Conservation (phyloP, 2,113 vertebrate species). For the Zapornia atra region DNA sequence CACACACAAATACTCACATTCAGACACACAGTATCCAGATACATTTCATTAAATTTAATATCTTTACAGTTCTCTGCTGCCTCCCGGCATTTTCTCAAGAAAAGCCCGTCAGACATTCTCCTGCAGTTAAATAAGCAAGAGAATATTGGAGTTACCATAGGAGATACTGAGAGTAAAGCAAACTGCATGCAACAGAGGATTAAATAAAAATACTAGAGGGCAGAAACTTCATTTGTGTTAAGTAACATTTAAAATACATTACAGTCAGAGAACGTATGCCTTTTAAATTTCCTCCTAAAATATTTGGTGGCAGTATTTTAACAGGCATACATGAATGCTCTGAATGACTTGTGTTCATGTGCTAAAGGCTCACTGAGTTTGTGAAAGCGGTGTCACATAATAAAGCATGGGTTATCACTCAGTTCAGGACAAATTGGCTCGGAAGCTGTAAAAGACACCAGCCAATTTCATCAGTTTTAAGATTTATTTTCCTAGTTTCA, state of each 20-base stretch:
- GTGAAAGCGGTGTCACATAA: not conserved
- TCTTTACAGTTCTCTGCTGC: conserved; percentile 95
- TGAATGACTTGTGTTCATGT: not conserved
- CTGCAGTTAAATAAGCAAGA: conserved; percentile 71
- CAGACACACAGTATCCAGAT: conserved; percentile 95
- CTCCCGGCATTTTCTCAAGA: conserved; percentile 93
- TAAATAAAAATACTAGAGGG: not conserved
- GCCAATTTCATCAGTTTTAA: not conserved
- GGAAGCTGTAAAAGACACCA: not conserved
- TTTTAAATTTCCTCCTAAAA: not conserved
- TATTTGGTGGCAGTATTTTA: not conserved
- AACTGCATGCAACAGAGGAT: not conserved
- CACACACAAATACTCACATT: conserved; percentile 81
- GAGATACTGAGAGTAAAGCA: not conserved
- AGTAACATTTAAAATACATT: not conserved
- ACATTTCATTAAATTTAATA: conserved; percentile 97
- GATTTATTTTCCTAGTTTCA: not conserved
- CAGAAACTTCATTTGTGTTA: not conserved
- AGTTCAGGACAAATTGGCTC: not conserved
- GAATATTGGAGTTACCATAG: not conserved
- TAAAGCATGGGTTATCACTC: rapidly evolving
- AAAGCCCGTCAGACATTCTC: conserved; percentile 97
- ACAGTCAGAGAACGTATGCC: not conserved
- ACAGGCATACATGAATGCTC: not conserved
- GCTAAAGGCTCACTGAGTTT: not conserved